These are phyloP conservation scores for Cosmia pyralina DNA, from an alignment of 2,888 invertebrate species.

Conservation along the genomic window DNA sequence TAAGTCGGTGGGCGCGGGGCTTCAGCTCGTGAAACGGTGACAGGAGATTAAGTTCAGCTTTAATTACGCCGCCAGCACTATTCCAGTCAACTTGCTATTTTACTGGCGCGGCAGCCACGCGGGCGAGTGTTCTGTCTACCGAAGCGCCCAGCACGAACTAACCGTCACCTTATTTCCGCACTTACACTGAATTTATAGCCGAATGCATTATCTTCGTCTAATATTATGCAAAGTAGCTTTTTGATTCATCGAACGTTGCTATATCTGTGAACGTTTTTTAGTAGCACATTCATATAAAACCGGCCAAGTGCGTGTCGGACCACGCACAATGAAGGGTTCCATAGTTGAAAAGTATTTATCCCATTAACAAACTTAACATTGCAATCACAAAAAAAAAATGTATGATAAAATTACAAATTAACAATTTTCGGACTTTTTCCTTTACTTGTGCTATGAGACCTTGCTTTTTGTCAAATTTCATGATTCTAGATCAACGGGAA, in stretches of 20 bases:
- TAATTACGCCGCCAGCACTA: slow-evolving; percentile 81
- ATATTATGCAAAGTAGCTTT: slow-evolving; percentile 52
- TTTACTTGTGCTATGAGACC: too few relatives aligned
- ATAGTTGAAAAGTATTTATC: too few relatives aligned
- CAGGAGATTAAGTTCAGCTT: slow-evolving; percentile 86
- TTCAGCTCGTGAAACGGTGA: slow-evolving; percentile 78
- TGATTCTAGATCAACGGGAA: too few relatives aligned
- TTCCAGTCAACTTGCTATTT: slow-evolving; percentile 73
- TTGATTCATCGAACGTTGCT: slow-evolving; percentile 37
- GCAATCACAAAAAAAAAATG: too few relatives aligned
- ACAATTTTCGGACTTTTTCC: too few relatives aligned
- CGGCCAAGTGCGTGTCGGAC: too few relatives aligned
- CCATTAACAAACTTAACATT: too few relatives aligned
- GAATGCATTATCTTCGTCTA: slow-evolving; percentile 64
- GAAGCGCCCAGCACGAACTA: slow-evolving; percentile 60
- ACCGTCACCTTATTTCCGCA: slow-evolving; percentile 68
- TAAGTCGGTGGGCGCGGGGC: slow-evolving; percentile 74
- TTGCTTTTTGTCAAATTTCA: too few relatives aligned
- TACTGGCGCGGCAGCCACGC: slow-evolving; percentile 57
- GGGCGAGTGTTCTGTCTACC: slow-evolving; percentile 53
- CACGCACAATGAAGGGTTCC: too few relatives aligned
- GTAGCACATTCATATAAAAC: not conserved
- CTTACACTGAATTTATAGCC: slow-evolving; percentile 66
- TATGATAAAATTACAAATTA: too few relatives aligned
- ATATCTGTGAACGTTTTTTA: slow-evolving; percentile 2